These are phyloP conservation scores for Gonioctena quinquepunctata DNA, from an alignment of 1,140 invertebrate species.

Conservation along the genomic window DNA sequence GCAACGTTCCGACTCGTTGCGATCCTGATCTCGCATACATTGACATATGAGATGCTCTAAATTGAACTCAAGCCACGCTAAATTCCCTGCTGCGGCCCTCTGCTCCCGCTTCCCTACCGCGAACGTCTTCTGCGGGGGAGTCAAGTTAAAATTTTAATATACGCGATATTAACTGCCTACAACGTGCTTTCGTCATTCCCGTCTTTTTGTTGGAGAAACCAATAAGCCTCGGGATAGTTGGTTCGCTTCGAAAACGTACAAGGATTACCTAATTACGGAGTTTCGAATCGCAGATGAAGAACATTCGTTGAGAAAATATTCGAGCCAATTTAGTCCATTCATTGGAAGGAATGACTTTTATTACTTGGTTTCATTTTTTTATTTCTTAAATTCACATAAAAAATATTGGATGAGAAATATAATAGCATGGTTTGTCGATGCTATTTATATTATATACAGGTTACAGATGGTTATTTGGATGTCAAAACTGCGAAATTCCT, in stretches of 20 bases:
- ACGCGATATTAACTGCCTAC: conserved; percentile 33
- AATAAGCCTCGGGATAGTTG: conserved; percentile 12
- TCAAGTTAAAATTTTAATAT: conserved; percentile 44
- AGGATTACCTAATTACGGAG: conserved; percentile 1
- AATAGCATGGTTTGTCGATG: too few species aligned
- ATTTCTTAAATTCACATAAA: too few species aligned
- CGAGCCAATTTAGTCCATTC: too few species aligned
- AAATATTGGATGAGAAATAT: too few species aligned
- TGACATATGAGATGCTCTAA: conserved; percentile 44
- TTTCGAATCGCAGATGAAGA: background rate
- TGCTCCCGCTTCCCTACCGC: background rate
- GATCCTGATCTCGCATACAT: conserved; percentile 32
- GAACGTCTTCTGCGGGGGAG: background rate
- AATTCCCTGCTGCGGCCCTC: conserved; percentile 14
- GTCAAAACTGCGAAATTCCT: too few species aligned
- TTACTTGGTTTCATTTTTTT: too few species aligned
- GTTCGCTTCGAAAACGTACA: background rate
- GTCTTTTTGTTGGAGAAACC: conserved; percentile 16
- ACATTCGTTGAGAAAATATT: too few species aligned
- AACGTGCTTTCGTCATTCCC: background rate
- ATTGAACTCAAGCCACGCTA: conserved; percentile 28
- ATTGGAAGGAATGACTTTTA: too few species aligned
- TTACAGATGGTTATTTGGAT: too few species aligned
- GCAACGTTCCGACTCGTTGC: conserved; percentile 32
- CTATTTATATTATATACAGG: too few species aligned